Percentiles rank a stretch among this genome's conserved stretches.
Evolutionary conservation across 2,888 invertebrate species (phyloP).

Genomic region (Pomacea canaliculata): DNA sequence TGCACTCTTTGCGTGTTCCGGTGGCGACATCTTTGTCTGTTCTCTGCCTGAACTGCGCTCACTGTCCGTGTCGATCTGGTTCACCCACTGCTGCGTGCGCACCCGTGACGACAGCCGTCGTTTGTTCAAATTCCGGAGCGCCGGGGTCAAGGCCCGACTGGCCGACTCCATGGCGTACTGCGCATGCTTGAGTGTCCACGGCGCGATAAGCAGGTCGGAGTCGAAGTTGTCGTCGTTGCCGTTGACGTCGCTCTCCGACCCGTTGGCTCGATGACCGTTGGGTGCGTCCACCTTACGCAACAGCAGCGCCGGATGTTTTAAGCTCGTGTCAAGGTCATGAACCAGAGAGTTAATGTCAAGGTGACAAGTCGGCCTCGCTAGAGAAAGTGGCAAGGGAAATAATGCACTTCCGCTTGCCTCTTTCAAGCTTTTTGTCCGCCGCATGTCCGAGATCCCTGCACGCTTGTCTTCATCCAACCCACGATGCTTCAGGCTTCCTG

Average conservation of each 20-base stretch:
- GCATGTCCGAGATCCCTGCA: background rate
- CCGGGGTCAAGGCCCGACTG: slow-evolving; percentile 12
- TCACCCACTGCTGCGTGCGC: slow-evolving; percentile 25
- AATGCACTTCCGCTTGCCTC: background rate
- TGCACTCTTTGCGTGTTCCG: too few relatives aligned
- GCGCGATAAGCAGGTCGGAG: slow-evolving; percentile 13
- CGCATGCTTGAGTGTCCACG: slow-evolving; percentile 1
- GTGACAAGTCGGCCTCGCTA: background rate
- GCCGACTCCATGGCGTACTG: background rate
- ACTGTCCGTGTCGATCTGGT: slow-evolving; percentile 14
- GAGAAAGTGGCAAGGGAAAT: background rate
- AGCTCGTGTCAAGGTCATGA: slow-evolving; percentile 19
- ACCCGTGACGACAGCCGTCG: slow-evolving; percentile 20
- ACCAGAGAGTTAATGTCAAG: slow-evolving; percentile 15
- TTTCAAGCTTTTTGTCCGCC: slow-evolving; percentile 9
- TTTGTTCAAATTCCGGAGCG: slow-evolving; percentile 20
- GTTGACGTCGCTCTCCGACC: background rate
- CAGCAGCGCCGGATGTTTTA: slow-evolving; percentile 6
- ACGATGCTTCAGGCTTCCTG: slow-evolving; percentile 6
- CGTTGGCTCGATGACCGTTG: background rate
- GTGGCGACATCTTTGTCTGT: background rate
- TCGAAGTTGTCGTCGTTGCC: slow-evolving; percentile 14
- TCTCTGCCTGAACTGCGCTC: background rate
- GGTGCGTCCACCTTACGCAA: background rate
- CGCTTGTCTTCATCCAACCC: background rate